Evolutionary conservation across 2,113 vertebrate genomes (phyloP).

Genomic region (Pituophis catenifer): DNA sequence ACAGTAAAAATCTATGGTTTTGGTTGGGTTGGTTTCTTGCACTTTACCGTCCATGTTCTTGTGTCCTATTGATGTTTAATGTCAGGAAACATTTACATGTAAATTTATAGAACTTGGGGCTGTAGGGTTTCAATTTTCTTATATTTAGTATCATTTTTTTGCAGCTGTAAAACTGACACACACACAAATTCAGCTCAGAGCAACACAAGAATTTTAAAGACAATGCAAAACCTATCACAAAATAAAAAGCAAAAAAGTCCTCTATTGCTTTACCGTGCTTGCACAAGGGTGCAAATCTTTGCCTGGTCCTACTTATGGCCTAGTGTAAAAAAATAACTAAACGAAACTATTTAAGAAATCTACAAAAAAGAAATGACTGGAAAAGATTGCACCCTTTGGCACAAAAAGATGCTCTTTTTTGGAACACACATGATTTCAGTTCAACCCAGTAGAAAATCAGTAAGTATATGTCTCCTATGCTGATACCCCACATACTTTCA

Average conservation of each 20-base stretch:
- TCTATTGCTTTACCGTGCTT: neutral
- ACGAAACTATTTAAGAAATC: neutral
- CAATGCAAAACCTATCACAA: neutral
- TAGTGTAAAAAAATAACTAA: neutral
- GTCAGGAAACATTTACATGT: neutral
- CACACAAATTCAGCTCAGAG: neutral
- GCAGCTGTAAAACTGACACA: neutral
- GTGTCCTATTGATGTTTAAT: neutral
- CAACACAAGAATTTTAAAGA: neutral
- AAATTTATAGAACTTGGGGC: neutral
- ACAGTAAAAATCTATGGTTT: neutral
- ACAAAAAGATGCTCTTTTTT: neutral
- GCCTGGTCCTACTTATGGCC: neutral
- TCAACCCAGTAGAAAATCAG: neutral
- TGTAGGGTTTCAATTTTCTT: neutral
- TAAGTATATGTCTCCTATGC: neutral
- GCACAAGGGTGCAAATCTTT: neutral
- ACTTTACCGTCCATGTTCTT: neutral
- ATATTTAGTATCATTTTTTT: neutral
- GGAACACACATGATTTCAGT: neutral
- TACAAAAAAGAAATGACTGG: neutral
- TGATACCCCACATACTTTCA: constrained; percentile 7
- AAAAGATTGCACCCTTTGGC: neutral
- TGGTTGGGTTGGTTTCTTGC: neutral
- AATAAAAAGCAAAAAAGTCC: neutral